Evolutionary conservation across 2,113 vertebrate genomes (phyloP).

Genomic region (Xenopus tropicalis): DNA sequence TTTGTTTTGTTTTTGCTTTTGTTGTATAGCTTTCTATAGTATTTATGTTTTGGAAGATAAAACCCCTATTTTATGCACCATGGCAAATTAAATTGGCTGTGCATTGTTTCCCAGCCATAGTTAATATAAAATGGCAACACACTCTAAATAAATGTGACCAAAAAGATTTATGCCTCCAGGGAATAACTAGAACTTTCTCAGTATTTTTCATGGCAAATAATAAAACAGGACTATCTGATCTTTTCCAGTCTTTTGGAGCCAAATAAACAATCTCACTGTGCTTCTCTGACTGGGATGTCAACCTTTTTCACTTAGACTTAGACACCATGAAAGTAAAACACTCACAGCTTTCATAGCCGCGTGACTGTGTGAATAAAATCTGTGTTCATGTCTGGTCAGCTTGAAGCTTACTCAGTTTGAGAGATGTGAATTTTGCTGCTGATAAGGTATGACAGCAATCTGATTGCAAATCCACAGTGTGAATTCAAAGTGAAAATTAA

Average conservation of each 20-base stretch:
- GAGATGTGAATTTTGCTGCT: slow-evolving; percentile 39
- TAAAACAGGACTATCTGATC: background rate
- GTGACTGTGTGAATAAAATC: slow-evolving; percentile 36
- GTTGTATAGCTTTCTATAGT: background rate
- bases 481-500: slow-evolving; percentile 42
- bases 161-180: background rate
- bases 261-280: background rate
- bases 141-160: background rate
- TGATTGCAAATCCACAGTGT: slow-evolving; percentile 42
- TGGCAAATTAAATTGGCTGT: background rate
- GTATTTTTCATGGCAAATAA: background rate
- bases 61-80: background rate
- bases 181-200: background rate
- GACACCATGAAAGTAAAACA: slow-evolving; percentile 9
- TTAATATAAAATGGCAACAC: slow-evolving; percentile 1
- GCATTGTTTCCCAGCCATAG: background rate
- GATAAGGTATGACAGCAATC: slow-evolving; percentile 41
- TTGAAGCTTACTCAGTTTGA: slow-evolving; percentile 33
- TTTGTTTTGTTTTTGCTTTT: too few relatives aligned
- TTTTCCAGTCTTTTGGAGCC: background rate
- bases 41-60: background rate
- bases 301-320: slow-evolving; percentile 15
- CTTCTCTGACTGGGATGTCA: slow-evolving; percentile 10
- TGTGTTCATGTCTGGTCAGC: slow-evolving; percentile 42
- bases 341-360: slow-evolving; percentile 28